These are phyloP conservation scores for Xyrauchen texanus DNA, from an alignment of 2,113 vertebrate species.

Conservation along the genomic window DNA sequence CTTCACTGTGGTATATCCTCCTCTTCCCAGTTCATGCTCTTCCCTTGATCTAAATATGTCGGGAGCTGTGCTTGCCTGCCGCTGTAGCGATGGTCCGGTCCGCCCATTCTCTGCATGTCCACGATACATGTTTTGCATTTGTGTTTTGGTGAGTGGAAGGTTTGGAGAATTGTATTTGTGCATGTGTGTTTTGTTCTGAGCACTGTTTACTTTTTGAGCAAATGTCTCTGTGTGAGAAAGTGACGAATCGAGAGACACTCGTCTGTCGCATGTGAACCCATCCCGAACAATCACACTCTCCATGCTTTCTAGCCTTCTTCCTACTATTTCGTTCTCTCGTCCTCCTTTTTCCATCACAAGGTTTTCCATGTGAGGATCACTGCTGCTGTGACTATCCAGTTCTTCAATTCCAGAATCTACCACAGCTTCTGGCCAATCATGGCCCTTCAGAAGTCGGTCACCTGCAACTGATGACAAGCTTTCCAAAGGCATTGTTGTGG, in stretches of 20 bases:
- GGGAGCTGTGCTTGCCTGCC: conserved; percentile 72
- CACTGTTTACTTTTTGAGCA: conserved; percentile 74
- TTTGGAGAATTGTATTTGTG: conserved; percentile 59
- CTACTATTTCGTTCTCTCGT: conserved; percentile 39
- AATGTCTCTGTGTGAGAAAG: conserved; percentile 82
- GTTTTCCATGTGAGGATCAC: conserved; percentile 87
- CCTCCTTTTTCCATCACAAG: conserved; percentile 58
- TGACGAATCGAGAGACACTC: conserved; percentile 79
- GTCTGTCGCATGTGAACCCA: conserved; percentile 64
- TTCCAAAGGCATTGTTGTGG: conserved; percentile 70
- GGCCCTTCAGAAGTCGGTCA: conserved; percentile 52
- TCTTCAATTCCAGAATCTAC: conserved; percentile 90
- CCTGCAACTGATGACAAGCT: conserved; percentile 23
- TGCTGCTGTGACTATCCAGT: conserved; percentile 84
- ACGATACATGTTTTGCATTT: conserved; percentile 44
- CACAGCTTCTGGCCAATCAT: conserved; percentile 79
- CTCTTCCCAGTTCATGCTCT: conserved; percentile 54
- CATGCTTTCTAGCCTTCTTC: conserved; percentile 36
- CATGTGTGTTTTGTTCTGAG: conserved; percentile 50
- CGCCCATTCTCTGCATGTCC: conserved; percentile 22
- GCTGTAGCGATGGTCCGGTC: conserved; percentile 63
- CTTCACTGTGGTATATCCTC: conserved; percentile 47
- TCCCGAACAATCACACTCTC: conserved; percentile 42
- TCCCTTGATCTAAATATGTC: conserved; percentile 67
- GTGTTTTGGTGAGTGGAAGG: conserved; percentile 69